These are phyloP conservation scores for Apaloderma vittatum DNA, from an alignment of 2,113 vertebrate genomes.

Conservation along the genomic window DNA sequence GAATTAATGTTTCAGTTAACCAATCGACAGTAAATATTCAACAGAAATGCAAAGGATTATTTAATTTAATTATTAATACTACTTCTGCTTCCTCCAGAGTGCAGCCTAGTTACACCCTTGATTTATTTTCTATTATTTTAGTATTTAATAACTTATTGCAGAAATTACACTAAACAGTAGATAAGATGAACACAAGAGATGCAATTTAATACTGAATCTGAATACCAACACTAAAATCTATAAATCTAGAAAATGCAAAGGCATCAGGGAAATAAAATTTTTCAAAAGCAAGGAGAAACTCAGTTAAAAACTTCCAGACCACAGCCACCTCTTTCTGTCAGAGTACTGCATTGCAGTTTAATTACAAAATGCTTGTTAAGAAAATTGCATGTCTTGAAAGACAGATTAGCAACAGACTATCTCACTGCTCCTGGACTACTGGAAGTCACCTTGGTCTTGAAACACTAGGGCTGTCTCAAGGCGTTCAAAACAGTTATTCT, in stretches of 20 bases:
- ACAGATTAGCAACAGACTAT: background rate
- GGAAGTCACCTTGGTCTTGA: background rate
- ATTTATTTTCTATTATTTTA: background rate
- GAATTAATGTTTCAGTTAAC: background rate
- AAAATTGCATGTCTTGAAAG: background rate
- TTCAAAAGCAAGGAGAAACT: background rate
- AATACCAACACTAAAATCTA: background rate
- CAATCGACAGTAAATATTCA: background rate
- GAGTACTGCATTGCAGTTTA: background rate
- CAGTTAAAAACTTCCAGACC: background rate
- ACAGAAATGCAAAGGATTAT: background rate
- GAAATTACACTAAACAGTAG: background rate
- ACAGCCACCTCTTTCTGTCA: background rate
- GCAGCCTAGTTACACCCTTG: background rate
- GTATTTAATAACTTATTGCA: background rate
- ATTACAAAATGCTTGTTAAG: background rate
- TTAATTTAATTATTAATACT: background rate
- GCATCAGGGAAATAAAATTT: background rate
- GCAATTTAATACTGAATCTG: background rate
- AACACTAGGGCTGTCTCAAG: background rate
- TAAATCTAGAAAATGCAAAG: background rate
- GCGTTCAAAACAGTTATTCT: background rate
- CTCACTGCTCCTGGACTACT: background rate
- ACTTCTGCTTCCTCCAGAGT: background rate
- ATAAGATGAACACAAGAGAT: background rate